A percentile compares a stretch with the other conserved stretches of the same genome.
Conservation (phyloP, 2,113 vertebrate species). For the Nannospalax galili region DNA sequence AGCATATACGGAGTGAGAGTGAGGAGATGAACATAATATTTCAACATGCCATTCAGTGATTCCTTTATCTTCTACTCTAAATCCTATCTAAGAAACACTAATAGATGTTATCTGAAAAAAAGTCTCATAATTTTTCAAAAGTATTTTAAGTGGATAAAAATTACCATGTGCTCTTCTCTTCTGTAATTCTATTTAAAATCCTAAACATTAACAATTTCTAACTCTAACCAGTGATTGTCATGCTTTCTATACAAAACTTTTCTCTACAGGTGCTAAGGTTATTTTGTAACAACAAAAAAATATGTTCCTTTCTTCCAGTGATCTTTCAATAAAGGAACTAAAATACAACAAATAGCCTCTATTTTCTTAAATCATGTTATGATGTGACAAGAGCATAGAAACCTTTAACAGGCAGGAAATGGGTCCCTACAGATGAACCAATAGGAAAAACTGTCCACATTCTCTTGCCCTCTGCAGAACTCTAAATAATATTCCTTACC, state of each 20-base stretch:
- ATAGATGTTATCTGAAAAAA: slow-evolving; percentile 6
- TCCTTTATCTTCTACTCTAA: background rate
- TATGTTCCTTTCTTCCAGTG: background rate
- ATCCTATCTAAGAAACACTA: background rate
- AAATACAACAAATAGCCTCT: background rate
- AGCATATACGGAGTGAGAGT: background rate
- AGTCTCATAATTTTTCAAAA: background rate
- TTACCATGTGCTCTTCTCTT: background rate
- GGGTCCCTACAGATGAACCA: background rate
- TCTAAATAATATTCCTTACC: slow-evolving; percentile 10
- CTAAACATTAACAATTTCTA: slow-evolving; percentile 35
- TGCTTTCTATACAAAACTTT: background rate
- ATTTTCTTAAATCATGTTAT: background rate
- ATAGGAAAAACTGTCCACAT: background rate
- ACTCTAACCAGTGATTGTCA: background rate
- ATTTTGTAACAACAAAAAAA: background rate
- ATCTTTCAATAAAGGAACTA: background rate
- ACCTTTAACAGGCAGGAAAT: background rate
- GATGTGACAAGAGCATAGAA: background rate
- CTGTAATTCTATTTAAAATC: background rate
- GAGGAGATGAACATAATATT: background rate
- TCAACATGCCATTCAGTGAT: background rate
- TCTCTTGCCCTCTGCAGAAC: background rate
- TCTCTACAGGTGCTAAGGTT: slow-evolving; percentile 1
- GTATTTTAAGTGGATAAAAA: slow-evolving; percentile 28